Evolutionary conservation across 64 coral and sea anemone genomes (phyloP).

Genomic region (Porites lutea): DNA sequence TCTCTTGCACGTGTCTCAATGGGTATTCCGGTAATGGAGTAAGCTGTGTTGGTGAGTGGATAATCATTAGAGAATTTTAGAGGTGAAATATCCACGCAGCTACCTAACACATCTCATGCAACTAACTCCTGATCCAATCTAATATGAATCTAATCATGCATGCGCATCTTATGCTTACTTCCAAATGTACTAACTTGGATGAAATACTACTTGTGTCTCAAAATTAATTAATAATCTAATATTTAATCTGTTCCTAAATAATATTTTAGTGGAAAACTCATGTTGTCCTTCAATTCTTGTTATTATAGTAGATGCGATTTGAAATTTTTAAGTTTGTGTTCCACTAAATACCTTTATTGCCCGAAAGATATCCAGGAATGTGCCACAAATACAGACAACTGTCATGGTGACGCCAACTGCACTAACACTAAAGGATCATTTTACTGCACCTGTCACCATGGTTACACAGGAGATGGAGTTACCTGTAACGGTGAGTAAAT

Average conservation of each 20-base stretch:
- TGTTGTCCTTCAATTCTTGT: background rate
- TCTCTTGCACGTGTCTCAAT: slow-evolving; percentile 58
- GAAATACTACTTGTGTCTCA: too few relatives aligned
- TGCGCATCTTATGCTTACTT: too few relatives aligned
- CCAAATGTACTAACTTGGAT: too few relatives aligned
- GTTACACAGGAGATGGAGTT: slow-evolving; percentile 60
- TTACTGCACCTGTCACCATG: slow-evolving; percentile 64
- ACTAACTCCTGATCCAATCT: slow-evolving; percentile 39
- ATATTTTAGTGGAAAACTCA: too few relatives aligned
- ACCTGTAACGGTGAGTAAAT: background rate
- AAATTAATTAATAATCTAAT: background rate
- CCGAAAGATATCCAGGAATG: slow-evolving; percentile 63
- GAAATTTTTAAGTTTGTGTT: background rate
- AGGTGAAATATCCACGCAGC: too few relatives aligned
- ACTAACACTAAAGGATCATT: slow-evolving; percentile 79
- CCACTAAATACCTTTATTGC: background rate
- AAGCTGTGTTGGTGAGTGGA: slow-evolving; percentile 49
- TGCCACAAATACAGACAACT: slow-evolving; percentile 24
- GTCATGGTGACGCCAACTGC: slow-evolving; percentile 60
- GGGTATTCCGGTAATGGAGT: slow-evolving; percentile 79
- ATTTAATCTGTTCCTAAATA: too few relatives aligned
- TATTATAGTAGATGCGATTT: background rate
- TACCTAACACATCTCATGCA: background rate
- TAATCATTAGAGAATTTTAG: background rate
- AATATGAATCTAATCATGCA: background rate